These are phyloP conservation scores for Archips crataeganus DNA, from an alignment of 2,888 invertebrate species.

Conservation along the genomic window DNA sequence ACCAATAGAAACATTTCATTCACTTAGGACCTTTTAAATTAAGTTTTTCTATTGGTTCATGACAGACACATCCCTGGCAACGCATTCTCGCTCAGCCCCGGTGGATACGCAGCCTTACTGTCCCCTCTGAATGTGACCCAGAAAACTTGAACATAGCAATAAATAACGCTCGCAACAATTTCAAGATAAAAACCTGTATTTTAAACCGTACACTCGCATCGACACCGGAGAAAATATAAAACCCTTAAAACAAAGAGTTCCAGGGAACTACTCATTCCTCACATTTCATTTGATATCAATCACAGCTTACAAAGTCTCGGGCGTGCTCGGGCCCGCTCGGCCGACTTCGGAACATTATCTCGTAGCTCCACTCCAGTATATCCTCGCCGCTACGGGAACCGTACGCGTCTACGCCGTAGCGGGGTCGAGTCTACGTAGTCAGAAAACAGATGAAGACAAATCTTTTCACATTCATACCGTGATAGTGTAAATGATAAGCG, in stretches of 20 bases:
- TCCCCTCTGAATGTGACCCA: background rate
- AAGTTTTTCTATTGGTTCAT: too few species aligned
- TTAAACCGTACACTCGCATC: conserved; percentile 46
- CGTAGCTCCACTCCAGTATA: conserved; percentile 74
- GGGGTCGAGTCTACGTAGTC: conserved; percentile 60
- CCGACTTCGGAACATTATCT: conserved; percentile 64
- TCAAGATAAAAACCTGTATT: background rate
- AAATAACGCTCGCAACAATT: conserved; percentile 2
- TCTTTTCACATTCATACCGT: conserved; percentile 21
- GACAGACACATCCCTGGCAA: too few species aligned
- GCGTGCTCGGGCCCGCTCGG: conserved; percentile 68
- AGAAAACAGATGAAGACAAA: conserved; percentile 29
- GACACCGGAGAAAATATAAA: conserved; percentile 64
- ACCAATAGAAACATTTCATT: too few species aligned
- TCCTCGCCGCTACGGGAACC: conserved; percentile 67
- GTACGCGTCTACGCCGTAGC: conserved; percentile 74
- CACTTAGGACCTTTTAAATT: too few species aligned
- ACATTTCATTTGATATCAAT: conserved; percentile 86
- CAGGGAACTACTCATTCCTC: conserved; percentile 80
- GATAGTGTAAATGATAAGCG: conserved; percentile 28
- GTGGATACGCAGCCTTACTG: too few species aligned
- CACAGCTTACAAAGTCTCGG: conserved; percentile 79
- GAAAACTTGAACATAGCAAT: background rate
- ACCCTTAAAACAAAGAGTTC: conserved; percentile 81
- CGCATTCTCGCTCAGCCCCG: too few species aligned